A percentile compares a stretch with the other conserved stretches of the same genome.
Evolutionary conservation across 2,888 invertebrate species (phyloP).

Genomic region (Standfussiana lucernea): DNA sequence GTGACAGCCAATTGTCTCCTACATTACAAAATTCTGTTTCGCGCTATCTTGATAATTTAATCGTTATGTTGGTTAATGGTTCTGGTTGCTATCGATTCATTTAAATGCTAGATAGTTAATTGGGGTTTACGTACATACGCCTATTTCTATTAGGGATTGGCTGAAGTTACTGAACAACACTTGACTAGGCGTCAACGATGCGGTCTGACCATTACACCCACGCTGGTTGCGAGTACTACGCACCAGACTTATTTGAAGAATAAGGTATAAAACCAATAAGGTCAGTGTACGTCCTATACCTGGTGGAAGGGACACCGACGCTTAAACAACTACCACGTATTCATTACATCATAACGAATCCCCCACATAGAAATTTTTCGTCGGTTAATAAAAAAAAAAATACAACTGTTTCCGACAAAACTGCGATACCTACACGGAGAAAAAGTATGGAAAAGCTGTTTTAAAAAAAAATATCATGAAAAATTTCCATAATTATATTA

Average conservation of each 20-base stretch:
- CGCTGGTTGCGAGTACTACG: neutral
- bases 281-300: neutral
- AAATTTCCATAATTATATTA: no score
- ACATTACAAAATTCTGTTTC: constrained; percentile 62
- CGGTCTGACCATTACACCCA: neutral
- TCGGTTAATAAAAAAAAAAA: no score
- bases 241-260: neutral
- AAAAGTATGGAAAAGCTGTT: no score
- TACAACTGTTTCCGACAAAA: no score
- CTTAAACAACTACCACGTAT: no score
- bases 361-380: no score
- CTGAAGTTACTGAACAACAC: neutral
- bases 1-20: constrained; percentile 73
- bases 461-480: no score
- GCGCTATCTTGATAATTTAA: constrained; percentile 55
- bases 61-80: constrained; percentile 32
- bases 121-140: neutral
- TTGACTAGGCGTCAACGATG: no score
- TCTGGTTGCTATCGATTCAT: neutral
- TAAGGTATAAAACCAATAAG: neutral
- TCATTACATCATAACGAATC: no score
- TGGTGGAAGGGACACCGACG: no score
- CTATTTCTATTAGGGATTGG: neutral
- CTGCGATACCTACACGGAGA: no score
- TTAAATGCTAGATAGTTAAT: neutral